Evolutionary conservation across 2,797 vertebrate species (phyloP).

Genomic region (Notolepis coatsorum): DNA sequence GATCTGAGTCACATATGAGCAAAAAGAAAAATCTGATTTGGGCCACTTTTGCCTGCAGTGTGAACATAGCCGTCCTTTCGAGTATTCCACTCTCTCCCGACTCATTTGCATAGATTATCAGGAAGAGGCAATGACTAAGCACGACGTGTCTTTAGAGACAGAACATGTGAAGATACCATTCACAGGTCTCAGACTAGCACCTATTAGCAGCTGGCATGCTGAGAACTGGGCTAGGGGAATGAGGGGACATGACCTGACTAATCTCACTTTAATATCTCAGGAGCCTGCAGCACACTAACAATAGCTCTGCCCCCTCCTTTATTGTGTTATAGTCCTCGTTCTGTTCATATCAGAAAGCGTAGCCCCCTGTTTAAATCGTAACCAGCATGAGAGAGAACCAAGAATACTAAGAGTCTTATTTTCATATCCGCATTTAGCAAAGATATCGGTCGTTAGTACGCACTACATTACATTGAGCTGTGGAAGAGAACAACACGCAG

Average conservation of each 20-base stretch:
- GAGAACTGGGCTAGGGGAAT: background rate
- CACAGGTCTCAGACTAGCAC: constrained; percentile 28
- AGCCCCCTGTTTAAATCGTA: background rate
- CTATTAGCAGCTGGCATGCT: background rate
- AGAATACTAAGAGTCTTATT: background rate
- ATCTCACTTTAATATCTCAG: constrained; percentile 4
- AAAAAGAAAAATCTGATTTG: too few relatives aligned
- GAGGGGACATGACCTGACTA: background rate
- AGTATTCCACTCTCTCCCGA: background rate
- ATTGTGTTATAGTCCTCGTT: background rate
- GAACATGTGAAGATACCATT: constrained; percentile 38
- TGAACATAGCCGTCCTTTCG: too few relatives aligned
- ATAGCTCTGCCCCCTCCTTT: background rate
- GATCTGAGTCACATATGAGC: too few relatives aligned
- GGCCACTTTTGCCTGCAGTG: too few relatives aligned
- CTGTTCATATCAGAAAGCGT: background rate
- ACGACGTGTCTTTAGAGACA: constrained; percentile 29
- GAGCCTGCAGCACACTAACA: background rate
- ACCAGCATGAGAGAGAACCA: background rate
- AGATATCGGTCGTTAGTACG: background rate
- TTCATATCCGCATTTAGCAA: constrained; percentile 1
- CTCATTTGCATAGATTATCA: constrained; percentile 35
- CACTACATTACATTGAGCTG: background rate
- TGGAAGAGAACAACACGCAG: background rate
- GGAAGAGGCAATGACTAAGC: constrained; percentile 18